Conservation (phyloP, 1,140 invertebrate genomes). For the Medauroidea extradentata region DNA sequence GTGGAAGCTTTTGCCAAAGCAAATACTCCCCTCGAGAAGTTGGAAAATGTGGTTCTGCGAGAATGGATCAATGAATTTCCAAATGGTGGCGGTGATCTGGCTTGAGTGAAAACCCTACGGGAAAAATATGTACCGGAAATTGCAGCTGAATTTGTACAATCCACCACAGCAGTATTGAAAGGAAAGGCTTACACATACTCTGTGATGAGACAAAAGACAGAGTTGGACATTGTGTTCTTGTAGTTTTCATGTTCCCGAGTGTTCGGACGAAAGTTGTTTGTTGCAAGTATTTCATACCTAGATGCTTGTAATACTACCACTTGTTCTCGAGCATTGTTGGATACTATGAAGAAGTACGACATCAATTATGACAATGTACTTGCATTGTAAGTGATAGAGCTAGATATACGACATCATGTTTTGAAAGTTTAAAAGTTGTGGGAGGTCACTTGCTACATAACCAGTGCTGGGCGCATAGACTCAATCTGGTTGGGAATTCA, state of each 20-base stretch:
- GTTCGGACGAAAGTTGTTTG: not conserved
- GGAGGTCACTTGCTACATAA: not conserved
- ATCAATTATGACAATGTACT: slow-evolving; percentile 1
- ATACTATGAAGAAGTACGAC: slow-evolving; percentile 1
- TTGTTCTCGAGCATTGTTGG: not conserved
- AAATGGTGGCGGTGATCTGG: not conserved
- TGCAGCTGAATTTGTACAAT: not conserved
- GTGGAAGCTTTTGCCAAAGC: not conserved
- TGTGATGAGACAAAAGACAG: slow-evolving; percentile 8
- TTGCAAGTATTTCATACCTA: not conserved
- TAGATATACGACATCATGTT: slow-evolving; percentile 3
- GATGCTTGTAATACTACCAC: not conserved
- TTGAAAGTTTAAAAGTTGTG: not conserved
- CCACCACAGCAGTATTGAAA: not conserved
- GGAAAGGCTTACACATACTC: slow-evolving; percentile 2
- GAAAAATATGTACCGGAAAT: not conserved
- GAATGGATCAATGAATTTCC: not conserved
- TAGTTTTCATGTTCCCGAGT: not conserved
- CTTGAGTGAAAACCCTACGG: not conserved
- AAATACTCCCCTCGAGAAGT: not conserved
- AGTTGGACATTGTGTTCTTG: not conserved
- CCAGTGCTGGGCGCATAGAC: slow-evolving; percentile 3
- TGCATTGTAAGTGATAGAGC: not conserved
- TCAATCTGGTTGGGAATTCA: slow-evolving; percentile 2
- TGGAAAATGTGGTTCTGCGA: not conserved